Percentiles rank a stretch among this genome's conserved stretches.
Evolutionary conservation across 2,797 vertebrate genomes (phyloP).

Genomic region (Sylvilagus floridanus): DNA sequence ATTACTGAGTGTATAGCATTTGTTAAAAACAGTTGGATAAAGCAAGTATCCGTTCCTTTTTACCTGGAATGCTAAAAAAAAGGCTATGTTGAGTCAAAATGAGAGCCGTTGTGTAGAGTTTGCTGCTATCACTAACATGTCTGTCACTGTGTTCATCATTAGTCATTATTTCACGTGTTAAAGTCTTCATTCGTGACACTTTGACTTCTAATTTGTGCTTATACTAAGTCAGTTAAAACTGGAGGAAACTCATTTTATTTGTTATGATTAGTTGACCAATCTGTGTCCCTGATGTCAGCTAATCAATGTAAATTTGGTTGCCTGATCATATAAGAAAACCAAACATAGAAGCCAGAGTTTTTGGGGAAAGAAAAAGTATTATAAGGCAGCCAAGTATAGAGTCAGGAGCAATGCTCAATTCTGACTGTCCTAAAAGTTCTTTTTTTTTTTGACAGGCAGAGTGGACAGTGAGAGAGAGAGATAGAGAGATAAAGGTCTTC

Average conservation of each 20-base stretch:
- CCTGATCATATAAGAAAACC: too few species aligned
- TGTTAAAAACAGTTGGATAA: not conserved
- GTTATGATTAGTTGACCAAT: not conserved
- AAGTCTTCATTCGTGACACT: not conserved
- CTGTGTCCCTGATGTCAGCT: not conserved
- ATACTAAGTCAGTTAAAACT: not conserved
- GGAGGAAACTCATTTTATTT: not conserved
- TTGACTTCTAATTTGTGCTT: not conserved
- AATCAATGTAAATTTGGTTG: too few species aligned
- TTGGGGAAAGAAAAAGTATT: too few species aligned
- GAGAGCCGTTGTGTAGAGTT: not conserved
- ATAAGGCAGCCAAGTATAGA: too few species aligned
- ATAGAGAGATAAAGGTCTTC: too few species aligned
- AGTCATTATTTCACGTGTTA: not conserved
- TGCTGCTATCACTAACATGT: conserved; percentile 9
- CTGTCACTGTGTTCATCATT: not conserved
- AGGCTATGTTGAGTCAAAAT: conserved; percentile 1
- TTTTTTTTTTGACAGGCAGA: too few species aligned
- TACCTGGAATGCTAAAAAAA: not conserved
- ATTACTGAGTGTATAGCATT: not conserved
- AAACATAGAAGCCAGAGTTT: too few species aligned
- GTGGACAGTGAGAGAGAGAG: too few species aligned
- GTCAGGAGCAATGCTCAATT: too few species aligned
- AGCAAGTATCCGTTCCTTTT: not conserved
- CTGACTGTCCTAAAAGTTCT: too few species aligned